phyloP scores from a whole-genome alignment of 2,113 vertebrate genomes.

The Choloepus hoffmanni region DNA sequence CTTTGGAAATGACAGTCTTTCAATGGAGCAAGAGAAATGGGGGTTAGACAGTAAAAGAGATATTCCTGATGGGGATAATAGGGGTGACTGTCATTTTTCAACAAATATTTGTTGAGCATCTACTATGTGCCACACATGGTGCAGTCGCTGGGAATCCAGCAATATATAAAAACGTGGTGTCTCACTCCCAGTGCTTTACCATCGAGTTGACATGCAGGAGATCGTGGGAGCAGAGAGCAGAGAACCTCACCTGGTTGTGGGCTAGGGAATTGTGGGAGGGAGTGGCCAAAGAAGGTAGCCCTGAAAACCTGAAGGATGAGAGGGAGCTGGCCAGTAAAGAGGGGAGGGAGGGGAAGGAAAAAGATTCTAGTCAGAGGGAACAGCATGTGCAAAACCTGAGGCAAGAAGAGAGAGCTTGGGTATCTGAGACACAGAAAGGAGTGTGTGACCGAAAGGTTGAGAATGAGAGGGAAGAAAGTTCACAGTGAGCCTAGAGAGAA shows the following conservation, averaged over 20 bases:
- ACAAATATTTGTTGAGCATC: not conserved
- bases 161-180: not conserved
- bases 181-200: not conserved
- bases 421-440: not conserved
- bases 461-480: not conserved
- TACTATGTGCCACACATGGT: fast-evolving
- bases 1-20: not conserved
- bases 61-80: not conserved
- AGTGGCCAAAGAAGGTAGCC: not conserved
- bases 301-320: not conserved
- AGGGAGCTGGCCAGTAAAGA: not conserved
- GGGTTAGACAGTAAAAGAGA: not conserved
- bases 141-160: no score
- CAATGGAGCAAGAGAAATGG: not conserved
- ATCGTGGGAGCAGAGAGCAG: not conserved
- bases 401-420: not conserved
- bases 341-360: not conserved
- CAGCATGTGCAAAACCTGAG: not conserved
- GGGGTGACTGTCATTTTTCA: not conserved
- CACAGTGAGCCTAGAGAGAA: not conserved
- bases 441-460: not conserved
- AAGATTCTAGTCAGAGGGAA: not conserved
- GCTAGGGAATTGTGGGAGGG: no score
- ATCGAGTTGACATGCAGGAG: not conserved
- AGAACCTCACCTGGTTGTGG: not conserved